Percentiles rank a stretch among this genome's conserved stretches.
Conservation (phyloP, 2,113 vertebrate species). For the Channa argus region DNA sequence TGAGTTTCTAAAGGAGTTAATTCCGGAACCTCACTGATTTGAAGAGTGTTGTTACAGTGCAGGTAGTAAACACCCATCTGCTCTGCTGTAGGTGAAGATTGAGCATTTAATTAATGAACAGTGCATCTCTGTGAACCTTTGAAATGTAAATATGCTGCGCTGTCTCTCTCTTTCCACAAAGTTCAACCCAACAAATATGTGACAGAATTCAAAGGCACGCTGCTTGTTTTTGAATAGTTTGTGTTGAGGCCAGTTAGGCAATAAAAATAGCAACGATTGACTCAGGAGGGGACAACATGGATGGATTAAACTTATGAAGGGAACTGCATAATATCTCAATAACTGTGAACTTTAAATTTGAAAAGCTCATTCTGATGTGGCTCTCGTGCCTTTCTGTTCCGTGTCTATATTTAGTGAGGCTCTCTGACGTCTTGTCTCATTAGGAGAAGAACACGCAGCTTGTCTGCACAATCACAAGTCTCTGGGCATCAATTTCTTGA, state of each 20-base stretch:
- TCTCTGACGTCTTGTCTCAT: constrained; percentile 70
- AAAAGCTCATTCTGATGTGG: constrained; percentile 52
- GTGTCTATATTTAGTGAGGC: constrained; percentile 74
- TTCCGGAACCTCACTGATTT: constrained; percentile 1
- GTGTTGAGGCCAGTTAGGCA: constrained; percentile 11
- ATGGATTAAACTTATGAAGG: constrained; percentile 31
- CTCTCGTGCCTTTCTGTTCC: constrained; percentile 46
- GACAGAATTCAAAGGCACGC: constrained; percentile 38
- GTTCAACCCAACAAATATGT: constrained; percentile 41
- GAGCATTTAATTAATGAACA: constrained; percentile 71
- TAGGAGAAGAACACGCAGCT: constrained; percentile 57
- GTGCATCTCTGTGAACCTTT: constrained; percentile 63
- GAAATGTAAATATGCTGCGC: constrained; percentile 73
- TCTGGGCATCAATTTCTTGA: constrained; percentile 54
- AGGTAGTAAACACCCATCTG: constrained; percentile 43
- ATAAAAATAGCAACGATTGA: constrained; percentile 34
- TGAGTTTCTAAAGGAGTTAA: background rate
- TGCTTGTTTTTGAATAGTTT: constrained; percentile 27
- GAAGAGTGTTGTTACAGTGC: constrained; percentile 25
- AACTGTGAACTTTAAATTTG: constrained; percentile 49
- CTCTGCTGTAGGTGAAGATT: constrained; percentile 59
- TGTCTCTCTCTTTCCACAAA: constrained; percentile 48
- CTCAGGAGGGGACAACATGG: constrained; percentile 29
- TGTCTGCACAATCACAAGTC: constrained; percentile 62
- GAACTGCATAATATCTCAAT: constrained; percentile 29